Percentiles rank a stretch among this genome's conserved stretches.
phyloP scores from a whole-genome alignment of 2,888 invertebrate genomes.

The Caenorhabditis sp. region DNA sequence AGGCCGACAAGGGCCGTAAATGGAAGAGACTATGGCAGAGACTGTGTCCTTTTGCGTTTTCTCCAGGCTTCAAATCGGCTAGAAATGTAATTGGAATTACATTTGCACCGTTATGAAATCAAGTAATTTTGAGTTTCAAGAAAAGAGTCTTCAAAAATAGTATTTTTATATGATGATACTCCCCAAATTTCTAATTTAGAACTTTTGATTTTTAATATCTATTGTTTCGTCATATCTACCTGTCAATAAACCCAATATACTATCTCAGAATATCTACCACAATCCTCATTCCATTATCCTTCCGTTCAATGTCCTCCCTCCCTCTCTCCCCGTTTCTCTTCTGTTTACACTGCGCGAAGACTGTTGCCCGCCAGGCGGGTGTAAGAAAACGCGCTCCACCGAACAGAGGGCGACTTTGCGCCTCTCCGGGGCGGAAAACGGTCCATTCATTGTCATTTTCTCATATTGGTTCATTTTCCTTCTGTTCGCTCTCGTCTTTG shows the following conservation, averaged over 20 bases:
- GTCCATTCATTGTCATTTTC: slow-evolving; percentile 13
- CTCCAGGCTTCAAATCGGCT: too few relatives aligned
- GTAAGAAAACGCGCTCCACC: slow-evolving; percentile 40
- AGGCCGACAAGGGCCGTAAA: slow-evolving; percentile 21
- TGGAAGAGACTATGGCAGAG: not conserved
- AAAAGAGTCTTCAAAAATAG: too few relatives aligned
- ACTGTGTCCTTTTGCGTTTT: too few relatives aligned
- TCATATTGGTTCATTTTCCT: slow-evolving; percentile 7
- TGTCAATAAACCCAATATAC: not conserved
- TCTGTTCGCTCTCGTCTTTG: not conserved
- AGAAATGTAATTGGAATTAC: too few relatives aligned
- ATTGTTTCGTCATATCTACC: not conserved
- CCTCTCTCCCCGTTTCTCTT: not conserved
- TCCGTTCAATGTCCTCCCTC: not conserved
- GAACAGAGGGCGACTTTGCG: slow-evolving; percentile 14
- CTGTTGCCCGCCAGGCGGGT: not conserved
- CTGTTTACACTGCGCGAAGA: slow-evolving; percentile 40
- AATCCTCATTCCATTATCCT: not conserved
- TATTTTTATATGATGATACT: too few relatives aligned
- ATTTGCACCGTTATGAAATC: too few relatives aligned
- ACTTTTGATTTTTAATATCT: too few relatives aligned
- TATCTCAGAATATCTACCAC: not conserved
- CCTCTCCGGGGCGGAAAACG: slow-evolving; percentile 6
- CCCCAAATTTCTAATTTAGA: too few relatives aligned
- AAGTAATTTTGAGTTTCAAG: too few relatives aligned